Evolutionary conservation across 2,888 invertebrate genomes (phyloP), one percentile per base, ranked within the genome.

Genomic region (Dolichomitus sp.): DNA sequence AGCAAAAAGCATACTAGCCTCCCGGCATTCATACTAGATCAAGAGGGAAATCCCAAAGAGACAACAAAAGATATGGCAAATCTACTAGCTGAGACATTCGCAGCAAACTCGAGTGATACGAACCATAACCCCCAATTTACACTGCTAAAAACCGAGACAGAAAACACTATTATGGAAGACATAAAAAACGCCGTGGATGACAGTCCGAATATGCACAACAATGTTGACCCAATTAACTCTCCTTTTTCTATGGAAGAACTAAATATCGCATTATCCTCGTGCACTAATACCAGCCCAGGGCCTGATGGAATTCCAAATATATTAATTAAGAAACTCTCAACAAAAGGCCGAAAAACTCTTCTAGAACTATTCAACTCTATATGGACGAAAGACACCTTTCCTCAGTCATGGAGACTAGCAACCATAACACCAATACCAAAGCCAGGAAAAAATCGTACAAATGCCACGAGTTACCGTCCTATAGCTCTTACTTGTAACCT

Each of bases 371-470:
- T 19, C 37, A 80, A 80, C 9, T 23, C 3, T 27, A 57, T 80
- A 1, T 74, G 54, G 50, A 14, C 9, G 3, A 45, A 33, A 1
- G 19, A 80, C 3, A 12, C 30, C 0, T 74, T 80, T 52, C 74
- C 74, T 3, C 9, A n/a, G 1, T 2, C n/a, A 2, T 80, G 66
- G 80, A 69, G 30, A 52, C 2, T 19, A 14, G 57, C 74, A 2
- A 74, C 61, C 2, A 45, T 80, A 14, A 73, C 66, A 6, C 74
- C 80, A 14, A 57, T 80, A n/a, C 17, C 57, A 2, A 74, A 80
- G 27, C 74, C 73, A 1, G 68, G 42, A 23, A 27, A 74, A 80
- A 74, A 74, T 14, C 30, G n/a, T 4, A 33, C 37, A 3, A 48
- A n/a, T 6, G 48, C 78, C 14, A 17, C 12, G 2, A 80, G 48